Percentiles rank a stretch among this genome's conserved stretches.
Evolutionary conservation across 2,113 vertebrate species (phyloP).

Genomic region (Dendropsophus ebraccatus): DNA sequence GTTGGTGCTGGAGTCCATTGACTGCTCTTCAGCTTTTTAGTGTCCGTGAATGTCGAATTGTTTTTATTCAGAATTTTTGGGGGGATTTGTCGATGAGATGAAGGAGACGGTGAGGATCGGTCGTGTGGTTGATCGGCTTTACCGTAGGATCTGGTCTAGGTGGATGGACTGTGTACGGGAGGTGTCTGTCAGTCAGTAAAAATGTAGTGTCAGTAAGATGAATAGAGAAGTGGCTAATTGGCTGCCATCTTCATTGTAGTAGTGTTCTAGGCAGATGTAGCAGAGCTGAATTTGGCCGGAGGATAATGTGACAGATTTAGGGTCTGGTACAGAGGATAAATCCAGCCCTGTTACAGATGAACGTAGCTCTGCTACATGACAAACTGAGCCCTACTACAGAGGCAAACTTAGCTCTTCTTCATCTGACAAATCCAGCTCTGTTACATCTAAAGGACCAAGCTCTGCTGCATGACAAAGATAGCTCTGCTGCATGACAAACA

Average conservation of each 20-base stretch:
- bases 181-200: neutral
- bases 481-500: neutral
- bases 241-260: neutral
- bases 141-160: neutral
- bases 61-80: no score
- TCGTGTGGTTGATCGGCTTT: neutral
- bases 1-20: neutral
- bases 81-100: no score
- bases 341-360: neutral
- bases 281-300: neutral
- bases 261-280: neutral
- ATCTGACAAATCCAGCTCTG: neutral
- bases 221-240: neutral
- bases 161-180: neutral
- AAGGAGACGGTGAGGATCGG: no score
- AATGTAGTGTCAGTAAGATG: neutral
- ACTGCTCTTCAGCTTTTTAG: no score
- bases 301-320: neutral
- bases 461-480: neutral
- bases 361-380: neutral
- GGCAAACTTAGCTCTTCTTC: neutral
- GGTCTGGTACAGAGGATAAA: neutral
- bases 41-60: no score
- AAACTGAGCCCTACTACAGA: neutral
- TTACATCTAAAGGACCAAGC: no score